Evolutionary conservation across 2,113 vertebrate genomes (phyloP).

Genomic region (Beaufortia kweichowensis): DNA sequence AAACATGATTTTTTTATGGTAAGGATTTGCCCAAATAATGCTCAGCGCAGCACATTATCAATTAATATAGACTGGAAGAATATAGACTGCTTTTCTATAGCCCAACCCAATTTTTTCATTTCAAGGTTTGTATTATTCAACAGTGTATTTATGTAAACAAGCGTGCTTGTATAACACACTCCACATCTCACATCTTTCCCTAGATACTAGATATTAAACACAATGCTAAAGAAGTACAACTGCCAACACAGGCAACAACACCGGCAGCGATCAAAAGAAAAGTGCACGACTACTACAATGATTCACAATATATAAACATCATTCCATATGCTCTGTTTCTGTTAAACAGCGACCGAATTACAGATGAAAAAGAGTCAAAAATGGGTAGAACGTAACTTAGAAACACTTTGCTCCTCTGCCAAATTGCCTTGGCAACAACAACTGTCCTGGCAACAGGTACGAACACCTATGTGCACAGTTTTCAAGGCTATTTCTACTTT

Average conservation of each 20-base stretch:
- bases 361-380: not conserved
- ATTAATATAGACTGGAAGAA: too few species aligned
- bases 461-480: slow-evolving; percentile 43
- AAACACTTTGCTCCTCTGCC: slow-evolving; percentile 39
- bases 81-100: too few species aligned
- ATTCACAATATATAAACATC: not conserved
- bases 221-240: not conserved
- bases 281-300: not conserved
- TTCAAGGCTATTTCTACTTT: slow-evolving; percentile 39
- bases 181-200: not conserved
- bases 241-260: not conserved
- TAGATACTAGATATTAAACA: not conserved
- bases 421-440: slow-evolving; percentile 58
- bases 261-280: not conserved
- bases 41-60: too few species aligned
- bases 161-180: too few species aligned
- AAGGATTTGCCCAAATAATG: too few species aligned
- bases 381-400: slow-evolving; percentile 2
- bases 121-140: too few species aligned
- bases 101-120: too few species aligned
- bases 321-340: slow-evolving; percentile 3
- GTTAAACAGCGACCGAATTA: not conserved
- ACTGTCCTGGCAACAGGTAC: slow-evolving; percentile 57
- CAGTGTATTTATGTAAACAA: too few species aligned
- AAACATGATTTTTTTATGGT: too few species aligned